Evolutionary conservation across 1,140 invertebrate genomes (phyloP).

Genomic region (Neodiprion pinetum): DNA sequence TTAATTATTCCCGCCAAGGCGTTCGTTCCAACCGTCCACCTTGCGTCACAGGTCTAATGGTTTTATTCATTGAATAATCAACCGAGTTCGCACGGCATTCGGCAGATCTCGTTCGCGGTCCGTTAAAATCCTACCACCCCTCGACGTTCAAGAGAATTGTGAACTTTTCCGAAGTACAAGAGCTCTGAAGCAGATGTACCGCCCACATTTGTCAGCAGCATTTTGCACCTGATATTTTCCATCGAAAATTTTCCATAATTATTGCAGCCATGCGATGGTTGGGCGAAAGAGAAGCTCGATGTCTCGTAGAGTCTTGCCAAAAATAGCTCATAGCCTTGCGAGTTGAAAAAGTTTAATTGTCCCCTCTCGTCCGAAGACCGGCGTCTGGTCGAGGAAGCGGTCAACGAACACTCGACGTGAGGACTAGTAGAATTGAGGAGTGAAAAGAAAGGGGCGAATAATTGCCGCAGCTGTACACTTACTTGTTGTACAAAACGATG

Average conservation of each 20-base stretch:
- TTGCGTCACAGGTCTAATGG: neutral
- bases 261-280: no score
- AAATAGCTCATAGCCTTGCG: neutral
- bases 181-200: no score
- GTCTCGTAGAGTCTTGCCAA: neutral
- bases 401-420: neutral
- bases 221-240: no score
- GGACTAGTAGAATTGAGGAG: neutral
- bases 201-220: no score
- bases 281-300: no score
- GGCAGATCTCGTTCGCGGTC: neutral
- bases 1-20: slow-evolving; percentile 4
- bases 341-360: slow-evolving; percentile 1
- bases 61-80: neutral
- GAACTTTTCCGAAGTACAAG: no score
- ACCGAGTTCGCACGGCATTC: neutral
- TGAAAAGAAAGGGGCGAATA: neutral
- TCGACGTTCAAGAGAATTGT: no score
- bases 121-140: no score
- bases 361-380: neutral
- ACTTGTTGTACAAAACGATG: slow-evolving; percentile 98
- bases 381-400: neutral
- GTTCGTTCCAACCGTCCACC: neutral
- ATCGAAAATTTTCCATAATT: no score
- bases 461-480: slow-evolving; percentile 52